Evolutionary conservation across 1,140 invertebrate genomes (phyloP).

Genomic region (Temnothorax nylanderi): DNA sequence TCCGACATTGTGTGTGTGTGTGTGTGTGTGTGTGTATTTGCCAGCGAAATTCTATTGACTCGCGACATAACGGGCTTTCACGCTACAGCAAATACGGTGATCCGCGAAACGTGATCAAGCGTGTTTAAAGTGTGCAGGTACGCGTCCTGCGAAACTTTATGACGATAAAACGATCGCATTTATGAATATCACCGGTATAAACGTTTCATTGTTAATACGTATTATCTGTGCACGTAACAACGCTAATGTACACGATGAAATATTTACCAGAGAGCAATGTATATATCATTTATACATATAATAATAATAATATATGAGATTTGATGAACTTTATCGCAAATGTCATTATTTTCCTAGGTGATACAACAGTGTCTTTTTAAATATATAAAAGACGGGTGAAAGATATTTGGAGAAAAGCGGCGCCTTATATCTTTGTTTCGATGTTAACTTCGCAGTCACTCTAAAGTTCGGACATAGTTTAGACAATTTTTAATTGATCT

Average conservation of each 20-base stretch:
- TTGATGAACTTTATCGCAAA: neutral
- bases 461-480: neutral
- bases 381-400: neutral
- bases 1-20: neutral
- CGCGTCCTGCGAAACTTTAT: constrained; percentile 9
- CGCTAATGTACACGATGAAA: neutral
- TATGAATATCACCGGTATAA: neutral
- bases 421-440: too few species aligned
- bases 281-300: neutral
- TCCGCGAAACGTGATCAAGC: constrained; percentile 25
- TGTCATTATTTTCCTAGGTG: neutral
- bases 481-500: neutral
- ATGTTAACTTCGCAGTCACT: too few species aligned
- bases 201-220: constrained; percentile 13
- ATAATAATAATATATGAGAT: neutral
- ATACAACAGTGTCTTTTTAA: neutral
- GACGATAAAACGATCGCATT: constrained; percentile 2
- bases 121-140: neutral
- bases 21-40: neutral
- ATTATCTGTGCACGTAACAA: neutral
- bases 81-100: neutral
- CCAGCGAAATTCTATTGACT: constrained; percentile 30
- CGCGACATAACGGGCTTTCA: neutral
- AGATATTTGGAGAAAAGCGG: neutral
- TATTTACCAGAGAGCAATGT: neutral